A percentile compares a stretch with the other conserved stretches of the same genome.
Conservation (phyloP, 1,140 invertebrate genomes). For the Forficula auricularia region DNA sequence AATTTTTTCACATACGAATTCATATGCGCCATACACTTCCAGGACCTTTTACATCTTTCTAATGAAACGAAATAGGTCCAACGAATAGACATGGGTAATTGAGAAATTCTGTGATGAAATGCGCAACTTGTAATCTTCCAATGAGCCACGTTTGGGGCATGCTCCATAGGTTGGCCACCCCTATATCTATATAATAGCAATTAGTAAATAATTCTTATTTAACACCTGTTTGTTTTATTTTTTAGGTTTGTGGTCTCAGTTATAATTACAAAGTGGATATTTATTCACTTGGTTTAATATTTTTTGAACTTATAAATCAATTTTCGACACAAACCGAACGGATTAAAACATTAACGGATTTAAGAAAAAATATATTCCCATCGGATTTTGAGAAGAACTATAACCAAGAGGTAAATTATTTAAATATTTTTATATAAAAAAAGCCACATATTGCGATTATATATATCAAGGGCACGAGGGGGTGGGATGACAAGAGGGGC, state of each 20-base stretch:
- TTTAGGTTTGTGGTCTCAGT: slow-evolving; percentile 40
- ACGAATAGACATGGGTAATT: too few species aligned
- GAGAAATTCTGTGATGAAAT: background rate
- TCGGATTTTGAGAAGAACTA: slow-evolving; percentile 41
- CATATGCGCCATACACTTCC: too few species aligned
- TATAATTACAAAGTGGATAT: slow-evolving; percentile 95
- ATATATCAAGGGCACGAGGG: too few species aligned
- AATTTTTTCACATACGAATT: too few species aligned
- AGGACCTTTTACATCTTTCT: too few species aligned
- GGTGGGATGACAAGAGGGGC: too few species aligned
- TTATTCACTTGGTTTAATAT: slow-evolving; percentile 83
- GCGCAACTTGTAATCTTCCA: background rate
- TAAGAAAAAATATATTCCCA: slow-evolving; percentile 53
- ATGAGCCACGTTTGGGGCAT: background rate
- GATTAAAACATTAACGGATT: slow-evolving; percentile 36
- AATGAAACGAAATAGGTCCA: too few species aligned
- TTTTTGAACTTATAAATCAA: slow-evolving; percentile 78
- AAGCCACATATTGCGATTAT: too few species aligned
- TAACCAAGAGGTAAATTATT: slow-evolving; percentile 56
- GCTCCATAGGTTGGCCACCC: too few species aligned
- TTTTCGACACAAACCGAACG: slow-evolving; percentile 85
- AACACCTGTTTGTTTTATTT: slow-evolving; percentile 3
- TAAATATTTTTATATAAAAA: too few species aligned
- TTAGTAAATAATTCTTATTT: too few species aligned
- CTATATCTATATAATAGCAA: too few species aligned